These are phyloP conservation scores for Anableps anableps DNA, from an alignment of 2,797 vertebrate genomes.

Conservation along the genomic window DNA sequence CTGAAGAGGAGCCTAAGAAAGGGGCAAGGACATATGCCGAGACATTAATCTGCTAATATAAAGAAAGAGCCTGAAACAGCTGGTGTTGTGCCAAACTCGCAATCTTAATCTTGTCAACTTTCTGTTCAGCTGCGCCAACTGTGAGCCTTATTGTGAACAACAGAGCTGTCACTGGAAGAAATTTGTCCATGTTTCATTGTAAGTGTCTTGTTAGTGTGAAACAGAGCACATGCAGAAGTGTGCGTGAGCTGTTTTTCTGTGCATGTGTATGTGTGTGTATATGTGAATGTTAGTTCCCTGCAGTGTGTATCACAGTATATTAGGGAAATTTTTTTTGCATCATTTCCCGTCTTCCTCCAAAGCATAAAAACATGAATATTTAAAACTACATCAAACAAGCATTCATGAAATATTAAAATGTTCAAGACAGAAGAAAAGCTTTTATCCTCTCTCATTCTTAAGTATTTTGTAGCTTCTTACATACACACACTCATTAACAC, in stretches of 20 bases:
- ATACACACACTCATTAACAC: conserved; percentile 28
- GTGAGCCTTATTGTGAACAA: conserved; percentile 56
- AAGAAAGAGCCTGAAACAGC: conserved; percentile 61
- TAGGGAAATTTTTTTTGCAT: conserved; percentile 65
- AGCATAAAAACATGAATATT: conserved; percentile 82
- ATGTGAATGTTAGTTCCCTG: conserved; percentile 26
- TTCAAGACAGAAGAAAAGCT: conserved; percentile 76
- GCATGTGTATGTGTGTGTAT: neutral
- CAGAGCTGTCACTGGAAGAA: conserved; percentile 52
- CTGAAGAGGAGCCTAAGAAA: conserved; percentile 43
- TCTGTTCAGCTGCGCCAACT: conserved; percentile 57
- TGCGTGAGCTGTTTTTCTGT: conserved; percentile 32
- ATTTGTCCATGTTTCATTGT: conserved; percentile 57
- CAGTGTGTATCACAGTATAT: conserved; percentile 45
- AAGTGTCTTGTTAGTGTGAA: conserved; percentile 56
- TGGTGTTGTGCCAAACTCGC: conserved; percentile 57
- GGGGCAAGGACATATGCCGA: conserved; percentile 54
- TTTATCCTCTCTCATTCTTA: conserved; percentile 70
- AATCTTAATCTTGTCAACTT: conserved; percentile 71
- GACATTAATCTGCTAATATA: conserved; percentile 70
- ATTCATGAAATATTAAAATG: conserved; percentile 83
- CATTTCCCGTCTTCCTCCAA: conserved; percentile 73
- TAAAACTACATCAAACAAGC: conserved; percentile 82
- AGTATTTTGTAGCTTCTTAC: conserved; percentile 54
- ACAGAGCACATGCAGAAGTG: conserved; percentile 25